Evolutionary conservation across 2,113 vertebrate genomes (phyloP), one percentile per base, ranked within the genome.

Genomic region (Onychostruthus taczanowskii): DNA sequence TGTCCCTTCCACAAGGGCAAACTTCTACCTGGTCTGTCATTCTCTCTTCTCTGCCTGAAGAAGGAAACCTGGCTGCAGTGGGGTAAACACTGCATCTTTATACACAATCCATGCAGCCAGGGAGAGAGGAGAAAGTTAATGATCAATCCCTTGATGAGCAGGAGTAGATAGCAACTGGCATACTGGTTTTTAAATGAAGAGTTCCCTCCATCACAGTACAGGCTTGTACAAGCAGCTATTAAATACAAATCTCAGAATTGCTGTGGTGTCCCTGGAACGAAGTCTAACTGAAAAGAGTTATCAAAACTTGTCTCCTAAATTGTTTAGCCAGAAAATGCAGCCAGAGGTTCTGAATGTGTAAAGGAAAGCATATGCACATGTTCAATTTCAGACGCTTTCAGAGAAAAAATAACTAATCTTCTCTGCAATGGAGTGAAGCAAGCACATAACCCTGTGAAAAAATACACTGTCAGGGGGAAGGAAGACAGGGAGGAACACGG

Each of bases 321-420:
- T 69, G 43, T 85, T 87, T 90, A 67, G 82, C n/a, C 63, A 74
- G 31, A 91, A 93, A 95, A 93, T 26, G 37, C 50, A 80, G 85
- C 28, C 58, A 70, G 69, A 85, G 70, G 18, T 87, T 95, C 81
- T 68, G 50, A 80, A 77, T 59, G 26, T 39, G 46, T 67, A 69
- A 85, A 81, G 37, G 78, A 83, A 95, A 92, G 53, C 44, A 61
- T 49, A 83, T 3, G 7, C 44, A 76, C 27, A 7, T 47, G 21
- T 87, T 90, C 49, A 19, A 79, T 87, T 87, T 88, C 87, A 89
- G 76, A 87, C 2, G 37, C 46, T 72, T 41, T 79, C 43, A 76
- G 59, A 76, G 19, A 73, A n/a, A 89, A 93, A 87, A 80, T 49
- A 82, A 91, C 92, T 95, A 50, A 89, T 85, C 87, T 16, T 79